Evolutionary conservation across 2,888 invertebrate species (phyloP), one percentile per base, ranked within the genome.

Genomic region (Caenorhabditis wallacei): DNA sequence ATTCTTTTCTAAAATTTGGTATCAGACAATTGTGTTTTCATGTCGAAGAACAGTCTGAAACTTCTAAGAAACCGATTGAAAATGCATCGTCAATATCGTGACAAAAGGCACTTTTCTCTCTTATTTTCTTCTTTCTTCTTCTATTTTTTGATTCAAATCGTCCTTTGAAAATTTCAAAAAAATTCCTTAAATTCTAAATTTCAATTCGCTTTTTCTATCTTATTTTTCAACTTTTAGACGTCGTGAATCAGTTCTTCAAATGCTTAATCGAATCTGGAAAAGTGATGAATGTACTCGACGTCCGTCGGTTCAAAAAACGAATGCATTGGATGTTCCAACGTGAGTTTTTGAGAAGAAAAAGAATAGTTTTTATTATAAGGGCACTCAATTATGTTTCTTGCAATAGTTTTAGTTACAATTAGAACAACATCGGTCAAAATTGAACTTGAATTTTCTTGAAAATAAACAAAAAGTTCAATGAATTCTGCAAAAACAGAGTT

Each of bases 241-340:
- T 2, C 85, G 85, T n/a, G 86, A 86, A 79, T 86, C 86, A 13
- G 85, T 86, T 56, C 80, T 85, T 43, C 80, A 84, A 53, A 84
- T 86, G 83, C 69, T 87, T 51, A 86, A 85, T 35, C 72, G 88
- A 22, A 86, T 84, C 59, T 88, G 86, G 86, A 88, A 88, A 69
- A 83, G 83, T 37, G 88, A 88, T 72, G 88, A 88, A 54, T 84
- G 84, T 57, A 84, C 82, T 0, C 22, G 80, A 16, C 66, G 84
- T 22, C 85, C 86, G n/a, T 59, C 70, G 26, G 85, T 86, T 70
- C 75, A 85, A 26, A 88, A 88, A 59, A 61, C 70, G 48, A 66
- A 74, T 37, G 85, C 86, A 18, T 69, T 86, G 53, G 88, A 88
- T 72, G 85, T 88, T 35, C 88, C 88, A 13, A 72, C 71, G 84